Evolutionary conservation across 2,888 invertebrate species (phyloP), one percentile per base, ranked within the genome.

Genomic region (Torymus texanus): DNA sequence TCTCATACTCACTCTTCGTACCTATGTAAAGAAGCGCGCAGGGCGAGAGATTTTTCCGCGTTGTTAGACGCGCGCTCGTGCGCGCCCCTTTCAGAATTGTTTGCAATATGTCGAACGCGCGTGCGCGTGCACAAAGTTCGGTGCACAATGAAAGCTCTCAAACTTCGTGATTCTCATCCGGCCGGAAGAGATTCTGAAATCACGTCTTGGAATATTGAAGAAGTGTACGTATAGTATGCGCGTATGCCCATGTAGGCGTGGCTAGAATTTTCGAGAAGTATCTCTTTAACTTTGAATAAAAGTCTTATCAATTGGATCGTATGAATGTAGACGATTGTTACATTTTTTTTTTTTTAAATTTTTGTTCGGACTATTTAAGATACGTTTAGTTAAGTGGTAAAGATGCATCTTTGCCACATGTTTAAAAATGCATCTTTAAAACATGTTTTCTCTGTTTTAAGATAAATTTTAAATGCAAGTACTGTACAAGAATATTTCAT

Each of bases 141-240:
- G 29, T 3, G 13, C 41, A 24, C 58, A 56, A 70, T 70, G 24
- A 70, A 41, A 41, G 3, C 58, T 5, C 10, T 58, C 58, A n/a
- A 70, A 68, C 58, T 58, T 58, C 24, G 51, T 16, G 65, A 51
- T 66, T 66, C 51, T 18, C 50, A 18, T 51, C 18, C 51, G 11
- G 66, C 18, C 18, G 13, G 29, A 53, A 72, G 29, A 29, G 29
- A 29, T 21, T 62, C 21, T 51, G n/a, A 51, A 72, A 72, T 53
- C 61, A 58, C 61, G 50, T 62, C 61, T 72, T 62, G 24, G 72
- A 72, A 29, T 72, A 72, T 62, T 53, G 51, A 51, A 72, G 62
- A 18, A 59, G 50, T 13, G 10, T 59, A 1, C 13, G 18, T 12
- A 1, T 51, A 24, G n/a, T 4, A 3, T 50, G 53, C 2, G 21